These are phyloP conservation scores for Tragopan temminckii DNA, from an alignment of 2,797 vertebrate species.

Conservation along the genomic window DNA sequence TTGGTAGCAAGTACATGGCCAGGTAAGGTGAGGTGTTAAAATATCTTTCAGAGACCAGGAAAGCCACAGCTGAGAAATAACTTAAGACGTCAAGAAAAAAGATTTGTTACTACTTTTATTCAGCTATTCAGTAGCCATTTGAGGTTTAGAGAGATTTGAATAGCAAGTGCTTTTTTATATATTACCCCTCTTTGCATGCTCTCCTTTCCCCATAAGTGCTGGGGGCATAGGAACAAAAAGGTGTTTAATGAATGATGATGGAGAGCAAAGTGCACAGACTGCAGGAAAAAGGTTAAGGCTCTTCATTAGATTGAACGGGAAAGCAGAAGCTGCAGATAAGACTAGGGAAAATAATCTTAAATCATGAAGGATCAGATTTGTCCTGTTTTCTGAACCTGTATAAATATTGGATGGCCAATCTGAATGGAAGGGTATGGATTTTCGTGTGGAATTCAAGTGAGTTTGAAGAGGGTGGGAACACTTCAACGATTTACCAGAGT, in stretches of 20 bases:
- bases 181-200: neutral
- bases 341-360: neutral
- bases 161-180: neutral
- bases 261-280: neutral
- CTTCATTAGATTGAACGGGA: neutral
- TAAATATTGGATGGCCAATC: neutral
- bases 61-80: neutral
- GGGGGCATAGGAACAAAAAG: neutral
- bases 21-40: neutral
- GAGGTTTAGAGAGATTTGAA: neutral
- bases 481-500: neutral
- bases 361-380: neutral
- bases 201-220: neutral
- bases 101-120: neutral
- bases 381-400: neutral
- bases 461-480: neutral
- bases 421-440: neutral
- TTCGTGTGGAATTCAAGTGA: neutral
- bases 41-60: neutral
- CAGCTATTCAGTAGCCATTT: neutral
- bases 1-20: neutral
- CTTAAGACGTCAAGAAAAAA: accelerated
- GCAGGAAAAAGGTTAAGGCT: neutral
- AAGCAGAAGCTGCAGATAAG: neutral
- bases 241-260: neutral